Percentiles rank a stretch among this genome's conserved stretches.
These are phyloP conservation scores for Ianthella basta DNA, from an alignment of 37 sponge, comb jelly and placozoan genomes.

Conservation along the genomic window DNA sequence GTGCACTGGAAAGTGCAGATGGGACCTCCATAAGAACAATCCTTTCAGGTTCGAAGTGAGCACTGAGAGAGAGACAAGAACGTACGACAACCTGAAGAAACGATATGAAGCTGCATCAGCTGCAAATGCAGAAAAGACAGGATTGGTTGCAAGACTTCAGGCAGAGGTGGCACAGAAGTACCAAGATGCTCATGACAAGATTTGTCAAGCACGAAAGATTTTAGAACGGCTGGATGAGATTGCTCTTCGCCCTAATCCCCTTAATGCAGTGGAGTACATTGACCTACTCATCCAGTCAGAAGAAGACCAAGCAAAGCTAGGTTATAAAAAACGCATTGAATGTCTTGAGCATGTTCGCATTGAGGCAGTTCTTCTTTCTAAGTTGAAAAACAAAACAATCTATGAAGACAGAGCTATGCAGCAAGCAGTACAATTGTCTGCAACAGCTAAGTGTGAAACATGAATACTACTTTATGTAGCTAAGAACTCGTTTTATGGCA, in stretches of 20 bases:
- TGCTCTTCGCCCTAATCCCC: slow-evolving; percentile 59
- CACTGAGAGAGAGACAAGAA: slow-evolving; percentile 40
- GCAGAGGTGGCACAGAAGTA: background rate
- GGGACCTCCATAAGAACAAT: slow-evolving; percentile 67
- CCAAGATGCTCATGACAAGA: slow-evolving; percentile 13
- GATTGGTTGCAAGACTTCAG: slow-evolving; percentile 39
- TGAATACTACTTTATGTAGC: too few species aligned
- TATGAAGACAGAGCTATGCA: slow-evolving; percentile 38
- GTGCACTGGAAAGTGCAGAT: slow-evolving; percentile 61
- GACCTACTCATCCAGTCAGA: slow-evolving; percentile 12
- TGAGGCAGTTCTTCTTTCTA: background rate
- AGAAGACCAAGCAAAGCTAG: background rate
- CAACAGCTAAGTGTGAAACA: too few species aligned
- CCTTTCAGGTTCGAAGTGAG: slow-evolving; percentile 64
- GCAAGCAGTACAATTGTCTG: slow-evolving; percentile 43
- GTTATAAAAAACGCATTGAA: background rate
- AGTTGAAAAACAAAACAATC: background rate
- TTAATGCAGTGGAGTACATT: background rate
- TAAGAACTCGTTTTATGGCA: too few species aligned
- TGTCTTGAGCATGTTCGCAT: slow-evolving; percentile 17
- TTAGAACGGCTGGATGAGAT: slow-evolving; percentile 58
- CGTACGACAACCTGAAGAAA: slow-evolving; percentile 51
- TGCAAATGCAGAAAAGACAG: slow-evolving; percentile 20
- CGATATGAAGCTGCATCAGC: slow-evolving; percentile 39
- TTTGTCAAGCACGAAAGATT: slow-evolving; percentile 19